Evolutionary conservation across 2,888 invertebrate genomes (phyloP).

Genomic region (Maniola hyperantus): DNA sequence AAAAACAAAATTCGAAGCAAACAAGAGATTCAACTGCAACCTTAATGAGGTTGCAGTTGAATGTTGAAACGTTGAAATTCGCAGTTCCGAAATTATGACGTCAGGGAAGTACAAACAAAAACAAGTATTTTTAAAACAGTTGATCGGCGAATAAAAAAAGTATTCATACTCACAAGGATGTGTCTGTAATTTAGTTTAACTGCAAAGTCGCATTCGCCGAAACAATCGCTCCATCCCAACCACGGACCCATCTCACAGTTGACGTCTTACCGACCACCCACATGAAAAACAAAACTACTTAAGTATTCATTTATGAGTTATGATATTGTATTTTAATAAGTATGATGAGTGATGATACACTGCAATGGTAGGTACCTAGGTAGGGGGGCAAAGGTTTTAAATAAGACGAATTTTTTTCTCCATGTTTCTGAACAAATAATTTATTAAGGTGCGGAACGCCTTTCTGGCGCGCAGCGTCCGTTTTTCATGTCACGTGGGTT

Average conservation of each 20-base stretch:
- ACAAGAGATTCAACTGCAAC: no score
- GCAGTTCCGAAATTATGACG: neutral
- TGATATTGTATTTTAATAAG: slow-evolving; percentile 4
- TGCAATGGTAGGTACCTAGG: no score
- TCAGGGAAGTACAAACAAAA: neutral
- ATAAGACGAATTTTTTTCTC: no score
- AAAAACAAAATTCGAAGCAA: no score
- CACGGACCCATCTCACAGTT: slow-evolving; percentile 67
- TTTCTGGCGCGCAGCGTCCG: no score
- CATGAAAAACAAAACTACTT: slow-evolving; percentile 19
- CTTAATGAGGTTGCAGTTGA: no score
- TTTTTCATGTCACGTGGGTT: no score
- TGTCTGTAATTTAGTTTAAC: slow-evolving; percentile 71
- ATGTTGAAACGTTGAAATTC: no score
- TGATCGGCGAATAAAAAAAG: neutral
- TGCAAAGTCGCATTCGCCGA: slow-evolving; percentile 67
- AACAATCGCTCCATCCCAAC: slow-evolving; percentile 73
- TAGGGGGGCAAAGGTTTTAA: no score
- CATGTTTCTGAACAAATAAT: no score
- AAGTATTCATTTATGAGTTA: neutral
- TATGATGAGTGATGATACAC: neutral
- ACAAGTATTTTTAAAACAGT: neutral
- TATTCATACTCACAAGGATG: slow-evolving; percentile 57
- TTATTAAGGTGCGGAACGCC: no score
- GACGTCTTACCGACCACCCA: slow-evolving; percentile 40